Evolutionary conservation across 2,797 vertebrate species (phyloP), one percentile per base, ranked within the genome.

Genomic region (Acanthis flammea): DNA sequence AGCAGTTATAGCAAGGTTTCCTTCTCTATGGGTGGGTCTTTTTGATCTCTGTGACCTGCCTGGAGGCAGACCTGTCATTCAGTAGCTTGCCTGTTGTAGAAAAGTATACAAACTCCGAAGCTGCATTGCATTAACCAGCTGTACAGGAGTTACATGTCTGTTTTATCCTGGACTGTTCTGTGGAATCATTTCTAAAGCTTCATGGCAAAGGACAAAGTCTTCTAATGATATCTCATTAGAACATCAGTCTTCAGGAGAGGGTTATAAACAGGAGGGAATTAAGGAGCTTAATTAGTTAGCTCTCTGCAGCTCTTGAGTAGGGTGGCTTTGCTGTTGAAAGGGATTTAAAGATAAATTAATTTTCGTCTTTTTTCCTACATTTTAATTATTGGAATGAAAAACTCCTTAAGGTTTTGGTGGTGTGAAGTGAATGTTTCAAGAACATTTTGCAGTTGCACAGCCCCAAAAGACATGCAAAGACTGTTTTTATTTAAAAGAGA

Each of bases 231-330:
- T 57, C 41, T 95, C 66, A 28, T 94, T 94, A 83, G 94, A 96
- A 71, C 28, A 86, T 77, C 66, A 48, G 50, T 84, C 73, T 96
- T 91, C 35, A 86, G 37, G 68, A 94, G 47, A 88, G 66, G 71
- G 81, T 95, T 97, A 92, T 97, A 92, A 94, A 88, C 67, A 83
- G 65, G 75, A 91, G 42, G 42, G 79, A 94, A 79, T 95, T 82
- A 86, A 96, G 53, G 78, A 87, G 80, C 51, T 90, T 94, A 72
- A 63, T 75, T 92, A 72, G 66, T 75, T 92, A 76, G n/a, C 68
- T 96, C 63, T 92, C 35, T 51, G 19, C 54, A 66, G 58, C 44
- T 91, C 28, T 73, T 84, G 85, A 82, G 42, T 81, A 80, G 41
- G 67, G 77, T 91, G 53, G 39, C 50, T 78, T 24, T 90, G 79